Percentiles rank a stretch among this genome's conserved stretches.
These are phyloP conservation scores for Drosophila kepulauana DNA, from an alignment of 1,140 invertebrate species.

Conservation along the genomic window DNA sequence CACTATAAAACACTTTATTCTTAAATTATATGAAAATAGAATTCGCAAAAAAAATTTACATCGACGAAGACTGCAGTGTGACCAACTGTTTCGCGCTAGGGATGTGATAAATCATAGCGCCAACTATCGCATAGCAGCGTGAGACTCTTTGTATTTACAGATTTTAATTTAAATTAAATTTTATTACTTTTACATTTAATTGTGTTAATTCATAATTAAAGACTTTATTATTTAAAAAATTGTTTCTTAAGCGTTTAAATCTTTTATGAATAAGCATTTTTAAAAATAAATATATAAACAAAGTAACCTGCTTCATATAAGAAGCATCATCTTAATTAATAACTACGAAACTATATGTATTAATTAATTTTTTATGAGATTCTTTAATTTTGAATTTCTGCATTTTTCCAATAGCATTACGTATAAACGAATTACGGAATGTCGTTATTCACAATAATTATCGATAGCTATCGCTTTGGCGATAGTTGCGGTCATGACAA, in stretches of 20 bases:
- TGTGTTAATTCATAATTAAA: too few species aligned
- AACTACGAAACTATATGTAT: too few species aligned
- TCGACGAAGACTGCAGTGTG: conserved; percentile 46
- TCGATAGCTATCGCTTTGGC: conserved; percentile 7
- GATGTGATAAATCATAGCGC: conserved; percentile 3
- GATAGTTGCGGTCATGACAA: background rate
- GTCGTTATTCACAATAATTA: background rate
- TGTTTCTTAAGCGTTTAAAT: too few species aligned
- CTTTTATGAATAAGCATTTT: too few species aligned
- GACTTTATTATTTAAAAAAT: too few species aligned
- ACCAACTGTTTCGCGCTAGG: conserved; percentile 33
- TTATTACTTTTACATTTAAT: too few species aligned
- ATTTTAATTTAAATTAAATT: too few species aligned
- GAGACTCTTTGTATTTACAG: background rate
- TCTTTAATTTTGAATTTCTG: background rate
- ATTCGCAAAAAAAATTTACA: conserved; percentile 60
- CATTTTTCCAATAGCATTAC: background rate
- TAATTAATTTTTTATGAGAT: background rate
- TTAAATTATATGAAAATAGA: conserved; percentile 66
- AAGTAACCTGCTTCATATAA: too few species aligned
- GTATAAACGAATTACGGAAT: background rate
- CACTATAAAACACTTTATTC: conserved; percentile 52
- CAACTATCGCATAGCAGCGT: background rate
- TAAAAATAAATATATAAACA: too few species aligned
- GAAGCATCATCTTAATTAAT: too few species aligned